Evolutionary conservation across 2,113 vertebrate genomes (phyloP), one percentile per base, ranked within the genome.

Genomic region (Rhynchopsitta pachyrhyncha): DNA sequence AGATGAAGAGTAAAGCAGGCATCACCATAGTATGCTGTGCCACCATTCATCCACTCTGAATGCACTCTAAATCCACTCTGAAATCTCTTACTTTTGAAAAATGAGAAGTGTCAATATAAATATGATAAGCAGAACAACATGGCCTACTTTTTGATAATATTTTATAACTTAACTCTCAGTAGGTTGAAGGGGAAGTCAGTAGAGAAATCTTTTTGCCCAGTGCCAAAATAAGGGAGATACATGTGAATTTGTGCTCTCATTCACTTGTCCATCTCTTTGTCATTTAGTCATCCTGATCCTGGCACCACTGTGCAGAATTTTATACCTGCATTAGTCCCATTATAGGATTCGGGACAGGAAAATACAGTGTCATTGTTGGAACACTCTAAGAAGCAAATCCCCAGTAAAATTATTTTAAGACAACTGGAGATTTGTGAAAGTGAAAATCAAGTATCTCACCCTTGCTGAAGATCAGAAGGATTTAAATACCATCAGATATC

Each of bases 141-240:
- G 69, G 66, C 89, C 93, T 92, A 87, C 91, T 95, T 95, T 92
- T 47, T 64, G 35, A 76, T 93, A 92, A 89, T 95, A 74, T 93
- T 93, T 91, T 64, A 44, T 42, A 84, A 74, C 77, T 87, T 92
- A 91, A 76, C 78, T 92, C 81, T 86, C 19, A 1, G 50, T 91
- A 66, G 50, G 76, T 90, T 88, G 92, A 86, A 74, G 60, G 35
- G n/a, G 29, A 92, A 82, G 57, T 84, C 83, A 60, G 15, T 25
- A 64, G 35, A 60, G 77, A 89, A 91, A 75, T 75, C 18, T 2
- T 75, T 88, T 71, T 76, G 29, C 62, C 70, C 33, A n/a, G 35
- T 85, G 57, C 44, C 28, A 70, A 52, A 84, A 82, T 82, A 82
- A 75, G 63, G 64, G 69, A 81, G 78, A 88, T 63, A 53, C 22